Percentiles rank a stretch among this genome's conserved stretches.
Evolutionary conservation across 2,888 invertebrate species (phyloP).

Genomic region (Coleophora deauratella): DNA sequence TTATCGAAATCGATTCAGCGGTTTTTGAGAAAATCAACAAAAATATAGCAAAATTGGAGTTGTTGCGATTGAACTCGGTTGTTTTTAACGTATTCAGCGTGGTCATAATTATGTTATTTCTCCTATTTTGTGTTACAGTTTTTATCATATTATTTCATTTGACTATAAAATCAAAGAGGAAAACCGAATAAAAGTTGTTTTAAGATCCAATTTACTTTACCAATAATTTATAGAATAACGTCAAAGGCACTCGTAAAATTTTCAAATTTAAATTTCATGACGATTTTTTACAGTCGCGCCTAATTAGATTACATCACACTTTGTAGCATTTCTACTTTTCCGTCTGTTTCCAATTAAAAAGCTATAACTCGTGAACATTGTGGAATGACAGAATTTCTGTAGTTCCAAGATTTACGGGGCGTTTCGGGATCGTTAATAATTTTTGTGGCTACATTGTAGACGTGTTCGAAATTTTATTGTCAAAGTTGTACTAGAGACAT

Average conservation of each 20-base stretch:
- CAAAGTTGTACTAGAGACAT: too few species aligned
- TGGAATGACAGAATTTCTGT: constrained; percentile 11
- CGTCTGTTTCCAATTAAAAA: constrained; percentile 16
- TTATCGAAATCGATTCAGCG: too few species aligned
- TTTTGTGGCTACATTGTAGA: constrained; percentile 2
- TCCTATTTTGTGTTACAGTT: too few species aligned
- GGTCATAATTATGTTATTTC: too few species aligned
- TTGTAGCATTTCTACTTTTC: constrained; percentile 5
- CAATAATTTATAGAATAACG: constrained; percentile 1
- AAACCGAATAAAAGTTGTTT: neutral
- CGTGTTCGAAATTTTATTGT: neutral
- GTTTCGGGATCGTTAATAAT: constrained; percentile 6
- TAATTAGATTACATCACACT: constrained; percentile 5
- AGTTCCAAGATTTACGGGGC: constrained; percentile 9
- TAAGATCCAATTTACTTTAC: neutral
- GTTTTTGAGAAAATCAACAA: too few species aligned
- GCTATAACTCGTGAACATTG: constrained; percentile 9
- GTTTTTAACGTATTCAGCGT: too few species aligned
- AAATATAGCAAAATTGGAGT: too few species aligned
- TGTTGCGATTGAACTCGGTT: too few species aligned
- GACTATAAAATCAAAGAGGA: too few species aligned
- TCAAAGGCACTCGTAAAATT: too few species aligned
- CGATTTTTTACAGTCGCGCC: constrained; percentile 5
- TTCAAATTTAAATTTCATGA: constrained; percentile 2
- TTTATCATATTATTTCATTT: too few species aligned